Evolutionary conservation across 2,888 invertebrate species (phyloP).

Genomic region (Galerucella calmariensis): DNA sequence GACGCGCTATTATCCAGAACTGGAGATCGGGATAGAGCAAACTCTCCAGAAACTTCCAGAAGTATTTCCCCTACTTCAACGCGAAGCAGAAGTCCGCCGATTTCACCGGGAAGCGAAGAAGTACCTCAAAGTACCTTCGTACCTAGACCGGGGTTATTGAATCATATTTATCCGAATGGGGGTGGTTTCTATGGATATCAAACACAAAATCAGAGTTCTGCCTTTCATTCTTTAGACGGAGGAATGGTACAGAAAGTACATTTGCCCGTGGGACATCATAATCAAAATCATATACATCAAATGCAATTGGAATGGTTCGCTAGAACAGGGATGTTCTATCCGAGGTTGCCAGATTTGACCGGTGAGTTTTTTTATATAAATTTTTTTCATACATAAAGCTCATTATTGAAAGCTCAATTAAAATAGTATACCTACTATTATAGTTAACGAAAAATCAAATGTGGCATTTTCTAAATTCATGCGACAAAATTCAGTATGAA

Average conservation of each 20-base stretch:
- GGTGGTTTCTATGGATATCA: conserved; percentile 64
- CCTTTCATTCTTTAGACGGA: conserved; percentile 69
- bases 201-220: conserved; percentile 66
- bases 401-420: no score
- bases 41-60: conserved; percentile 43
- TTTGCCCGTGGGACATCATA: conserved; percentile 62
- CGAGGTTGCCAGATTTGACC: conserved; percentile 85
- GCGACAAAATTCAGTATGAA: no score
- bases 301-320: conserved; percentile 90
- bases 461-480: no score
- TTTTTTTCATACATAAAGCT: no score
- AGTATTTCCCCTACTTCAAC: conserved; percentile 65
- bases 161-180: conserved; percentile 60
- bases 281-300: conserved; percentile 74
- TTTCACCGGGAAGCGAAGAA: conserved; percentile 87
- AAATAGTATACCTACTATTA: no score
- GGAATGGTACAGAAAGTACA: conserved; percentile 67
- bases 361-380: conserved; percentile 68
- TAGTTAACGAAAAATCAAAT: no score
- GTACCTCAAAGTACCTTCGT: conserved; percentile 68
- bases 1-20: conserved; percentile 73
- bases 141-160: conserved; percentile 72
- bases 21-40: conserved; percentile 50
- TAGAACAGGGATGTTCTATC: conserved; percentile 92
- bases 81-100: conserved; percentile 83